Percentiles rank a stretch among this genome's conserved stretches.
phyloP scores from a whole-genome alignment of 2,888 invertebrate species.

The Pocota personata region DNA sequence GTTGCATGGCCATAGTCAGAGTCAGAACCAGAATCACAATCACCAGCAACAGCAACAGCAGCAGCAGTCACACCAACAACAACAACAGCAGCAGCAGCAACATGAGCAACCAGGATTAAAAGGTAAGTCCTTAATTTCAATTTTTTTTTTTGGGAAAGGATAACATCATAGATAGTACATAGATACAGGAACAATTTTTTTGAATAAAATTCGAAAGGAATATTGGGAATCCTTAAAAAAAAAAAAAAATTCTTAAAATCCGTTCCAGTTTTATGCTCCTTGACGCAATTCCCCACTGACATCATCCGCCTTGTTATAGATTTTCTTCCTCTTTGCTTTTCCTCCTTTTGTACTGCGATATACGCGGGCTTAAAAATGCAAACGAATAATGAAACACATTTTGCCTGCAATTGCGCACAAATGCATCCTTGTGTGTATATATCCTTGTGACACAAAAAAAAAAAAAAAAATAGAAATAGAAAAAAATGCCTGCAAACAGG shows the following conservation, averaged over 20 bases:
- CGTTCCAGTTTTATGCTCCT: conserved; percentile 44
- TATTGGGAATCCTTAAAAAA: conserved; percentile 38
- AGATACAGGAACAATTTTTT: too few relatives aligned
- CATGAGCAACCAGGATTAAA: conserved; percentile 71
- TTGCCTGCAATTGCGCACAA: conserved; percentile 72
- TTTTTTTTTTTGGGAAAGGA: conserved; percentile 33
- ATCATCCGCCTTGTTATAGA: conserved; percentile 57
- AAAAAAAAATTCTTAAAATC: conserved; percentile 54
- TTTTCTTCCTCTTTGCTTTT: conserved; percentile 34
- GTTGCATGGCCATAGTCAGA: conserved; percentile 74
- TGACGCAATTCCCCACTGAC: conserved; percentile 65
- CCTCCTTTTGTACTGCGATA: background rate
- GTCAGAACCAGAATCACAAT: conserved; percentile 54
- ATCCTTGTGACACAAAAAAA: background rate
- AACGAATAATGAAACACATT: conserved; percentile 66
- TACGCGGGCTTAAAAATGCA: conserved; percentile 56
- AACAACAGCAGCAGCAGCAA: conserved; percentile 61
- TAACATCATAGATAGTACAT: too few relatives aligned
- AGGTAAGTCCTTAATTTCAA: conserved; percentile 66
- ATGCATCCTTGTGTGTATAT: conserved; percentile 51
- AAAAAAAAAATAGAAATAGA: background rate
- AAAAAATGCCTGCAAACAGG: conserved; percentile 34
- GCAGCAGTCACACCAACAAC: conserved; percentile 30
- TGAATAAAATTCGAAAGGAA: background rate
- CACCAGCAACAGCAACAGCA: conserved; percentile 32